Conservation (phyloP, 2,888 invertebrate genomes). For the Petrolisthes cinctipes region DNA sequence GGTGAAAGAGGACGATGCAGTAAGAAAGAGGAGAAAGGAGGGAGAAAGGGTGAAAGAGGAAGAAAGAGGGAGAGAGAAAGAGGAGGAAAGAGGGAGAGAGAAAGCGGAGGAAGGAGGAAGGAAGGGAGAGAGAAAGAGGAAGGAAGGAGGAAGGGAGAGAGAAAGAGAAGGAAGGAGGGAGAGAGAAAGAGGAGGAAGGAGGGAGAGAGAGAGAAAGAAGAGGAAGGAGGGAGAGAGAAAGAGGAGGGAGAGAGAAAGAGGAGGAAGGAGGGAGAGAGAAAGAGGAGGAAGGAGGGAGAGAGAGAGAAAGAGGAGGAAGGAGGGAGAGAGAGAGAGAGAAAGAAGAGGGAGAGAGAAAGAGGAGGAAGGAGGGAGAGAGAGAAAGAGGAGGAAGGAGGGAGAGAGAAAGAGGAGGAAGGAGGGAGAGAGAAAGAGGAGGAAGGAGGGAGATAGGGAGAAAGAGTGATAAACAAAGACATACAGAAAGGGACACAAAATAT, state of each 20-base stretch:
- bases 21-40: background rate
- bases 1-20: background rate
- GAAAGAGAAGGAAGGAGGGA: background rate
- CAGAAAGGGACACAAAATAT: too few relatives aligned
- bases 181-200: background rate
- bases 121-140: background rate
- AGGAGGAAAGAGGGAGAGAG: background rate
- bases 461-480: too few relatives aligned
- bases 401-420: too few relatives aligned
- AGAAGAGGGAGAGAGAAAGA: background rate
- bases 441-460: too few relatives aligned
- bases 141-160: background rate
- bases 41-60: background rate
- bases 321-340: background rate
- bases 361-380: background rate
- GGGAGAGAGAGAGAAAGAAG: background rate
- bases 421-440: too few relatives aligned
- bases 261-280: background rate
- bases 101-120: background rate
- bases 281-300: background rate
- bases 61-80: background rate
- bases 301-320: conserved; percentile 3
- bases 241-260: background rate
- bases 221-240: too few relatives aligned
- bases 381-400: too few relatives aligned